These are phyloP conservation scores for Masnerella sp. DNA, from an alignment of 2,888 invertebrate genomes.

Conservation along the genomic window DNA sequence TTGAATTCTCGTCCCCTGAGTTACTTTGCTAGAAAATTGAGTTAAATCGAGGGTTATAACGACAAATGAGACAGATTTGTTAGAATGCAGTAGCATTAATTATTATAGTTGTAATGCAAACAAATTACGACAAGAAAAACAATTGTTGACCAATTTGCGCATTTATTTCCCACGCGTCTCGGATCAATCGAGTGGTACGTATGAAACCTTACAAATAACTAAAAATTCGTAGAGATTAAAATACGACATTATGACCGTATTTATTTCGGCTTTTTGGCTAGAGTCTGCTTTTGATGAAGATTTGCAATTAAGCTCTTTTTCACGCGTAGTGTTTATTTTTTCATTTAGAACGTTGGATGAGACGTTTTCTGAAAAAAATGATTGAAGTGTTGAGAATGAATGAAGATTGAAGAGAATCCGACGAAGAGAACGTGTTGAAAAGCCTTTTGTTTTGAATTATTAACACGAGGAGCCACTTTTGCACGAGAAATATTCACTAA, in stretches of 20 bases:
- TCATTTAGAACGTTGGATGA: constrained; percentile 44
- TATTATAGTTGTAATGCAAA: constrained; percentile 26
- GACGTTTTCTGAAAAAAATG: constrained; percentile 32
- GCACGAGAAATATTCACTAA: constrained; percentile 40
- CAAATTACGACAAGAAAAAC: constrained; percentile 66
- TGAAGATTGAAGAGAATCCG: constrained; percentile 51
- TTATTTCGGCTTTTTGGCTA: constrained; percentile 71
- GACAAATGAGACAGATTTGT: constrained; percentile 56
- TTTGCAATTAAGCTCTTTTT: constrained; percentile 44
- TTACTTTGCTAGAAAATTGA: constrained; percentile 26
- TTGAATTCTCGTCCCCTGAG: constrained; percentile 63
- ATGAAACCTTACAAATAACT: constrained; percentile 64
- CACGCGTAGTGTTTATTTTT: constrained; percentile 47
- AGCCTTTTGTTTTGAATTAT: constrained; percentile 52
- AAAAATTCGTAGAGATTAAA: constrained; percentile 65
- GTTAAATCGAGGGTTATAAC: constrained; percentile 29
- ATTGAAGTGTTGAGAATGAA: constrained; percentile 50
- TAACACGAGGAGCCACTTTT: constrained; percentile 56
- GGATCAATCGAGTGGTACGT: constrained; percentile 78
- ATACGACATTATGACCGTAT: constrained; percentile 49
- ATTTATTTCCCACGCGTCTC: constrained; percentile 78
- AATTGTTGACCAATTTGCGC: constrained; percentile 76
- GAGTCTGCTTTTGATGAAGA: constrained; percentile 61
- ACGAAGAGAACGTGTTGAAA: constrained; percentile 46
- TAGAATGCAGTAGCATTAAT: constrained; percentile 49